Evolutionary conservation across 2,797 vertebrate genomes (phyloP), one percentile per base, ranked within the genome.

Genomic region (Sebastes cheni): DNA sequence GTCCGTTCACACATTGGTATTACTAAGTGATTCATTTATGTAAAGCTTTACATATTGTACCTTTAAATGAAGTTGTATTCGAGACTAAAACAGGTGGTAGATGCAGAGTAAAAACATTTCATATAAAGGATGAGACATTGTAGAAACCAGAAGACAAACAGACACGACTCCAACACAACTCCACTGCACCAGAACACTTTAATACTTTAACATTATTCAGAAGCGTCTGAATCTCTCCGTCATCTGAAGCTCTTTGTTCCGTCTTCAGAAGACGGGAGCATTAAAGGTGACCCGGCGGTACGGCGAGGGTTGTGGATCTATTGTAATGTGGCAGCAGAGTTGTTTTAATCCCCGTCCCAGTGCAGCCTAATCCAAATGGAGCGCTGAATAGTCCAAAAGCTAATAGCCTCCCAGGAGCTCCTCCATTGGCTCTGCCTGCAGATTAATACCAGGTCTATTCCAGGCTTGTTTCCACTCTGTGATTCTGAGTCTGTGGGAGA

Each of bases 311-410:
- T 73, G 52, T 56, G 84, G 81, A 75, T 92, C 86, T 64, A 66
- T 89, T 91, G 89, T 91, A 89, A 87, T 55, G 81, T 83, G 80
- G 79, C 85, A 80, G 86, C 86, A 78, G 90, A 85, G 80, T 85
- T 83, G 0, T 46, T 91, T 91, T 92, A 93, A 94, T 92, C 93
- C 90, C 87, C 18, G 75, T 88, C 88, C 87, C 85, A 54, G 42
- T 56, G 88, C 85, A 69, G 79, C 67, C 72, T 93, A 92, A 93
- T 93, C 92, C 92, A 91, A 93, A 90, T 86, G 84, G 88, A 92
- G 91, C 89, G 56, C 84, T 85, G 90, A 91, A 90, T 88, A 82
- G 88, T 82, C 80, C 88, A 83, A 85, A 71, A 91, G 88, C 91
- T 85, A 91, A 91, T 90, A 86, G 86, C 75, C 77, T 88, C 88